A percentile compares a stretch with the other conserved stretches of the same genome.
phyloP scores from a whole-genome alignment of 2,888 invertebrate genomes.

The Tribolium freemani region DNA sequence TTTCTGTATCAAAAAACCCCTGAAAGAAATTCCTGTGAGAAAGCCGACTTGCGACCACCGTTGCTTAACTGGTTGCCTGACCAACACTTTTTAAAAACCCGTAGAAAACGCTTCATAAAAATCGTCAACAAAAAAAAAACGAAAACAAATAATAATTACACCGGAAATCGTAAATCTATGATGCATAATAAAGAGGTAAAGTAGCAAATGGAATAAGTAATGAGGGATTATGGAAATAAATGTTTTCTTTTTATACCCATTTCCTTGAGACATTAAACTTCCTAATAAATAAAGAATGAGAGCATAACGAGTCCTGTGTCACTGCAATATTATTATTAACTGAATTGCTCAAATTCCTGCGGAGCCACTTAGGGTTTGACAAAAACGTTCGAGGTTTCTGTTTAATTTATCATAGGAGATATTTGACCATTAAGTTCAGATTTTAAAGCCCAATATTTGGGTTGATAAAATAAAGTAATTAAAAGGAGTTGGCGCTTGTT shows the following conservation, averaged over 20 bases:
- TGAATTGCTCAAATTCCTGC: background rate
- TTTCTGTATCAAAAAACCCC: conserved; percentile 29
- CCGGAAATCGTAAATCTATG: conserved; percentile 28
- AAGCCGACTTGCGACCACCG: conserved; percentile 21
- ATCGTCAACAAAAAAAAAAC: background rate
- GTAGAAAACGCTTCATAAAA: background rate
- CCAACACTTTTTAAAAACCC: background rate
- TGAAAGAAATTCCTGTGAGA: conserved; percentile 5
- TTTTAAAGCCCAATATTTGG: no score
- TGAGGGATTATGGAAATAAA: conserved; percentile 10
- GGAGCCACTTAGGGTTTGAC: background rate
- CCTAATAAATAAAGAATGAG: background rate
- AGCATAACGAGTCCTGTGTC: background rate
- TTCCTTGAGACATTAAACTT: background rate
- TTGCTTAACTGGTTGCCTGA: conserved; percentile 40
- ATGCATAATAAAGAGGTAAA: conserved; percentile 13
- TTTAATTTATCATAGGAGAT: background rate
- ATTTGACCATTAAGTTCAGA: background rate
- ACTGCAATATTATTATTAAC: background rate
- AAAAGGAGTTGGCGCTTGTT: no score
- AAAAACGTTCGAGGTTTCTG: background rate
- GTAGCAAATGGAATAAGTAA: conserved; percentile 12
- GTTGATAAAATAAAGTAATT: no score
- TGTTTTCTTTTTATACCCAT: conserved; percentile 3
- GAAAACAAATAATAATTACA: conserved; percentile 7